Conservation (phyloP, 2,888 invertebrate genomes). For the Crepidodera aurea region DNA sequence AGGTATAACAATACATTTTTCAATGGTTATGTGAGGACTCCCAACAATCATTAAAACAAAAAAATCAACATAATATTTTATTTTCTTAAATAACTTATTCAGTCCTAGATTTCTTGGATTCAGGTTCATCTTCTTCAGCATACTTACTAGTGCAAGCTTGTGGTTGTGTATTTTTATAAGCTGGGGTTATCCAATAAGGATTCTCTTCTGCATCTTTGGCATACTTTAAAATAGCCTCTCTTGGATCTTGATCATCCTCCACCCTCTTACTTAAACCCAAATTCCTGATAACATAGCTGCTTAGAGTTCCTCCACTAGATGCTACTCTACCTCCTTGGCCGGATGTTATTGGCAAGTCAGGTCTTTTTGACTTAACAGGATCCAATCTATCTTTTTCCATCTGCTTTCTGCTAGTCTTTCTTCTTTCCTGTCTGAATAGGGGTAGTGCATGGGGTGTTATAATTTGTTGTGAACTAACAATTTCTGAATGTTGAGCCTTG, state of each 20-base stretch:
- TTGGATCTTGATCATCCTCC: slow-evolving; percentile 91
- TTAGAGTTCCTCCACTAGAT: slow-evolving; percentile 93
- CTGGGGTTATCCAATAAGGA: slow-evolving; percentile 96
- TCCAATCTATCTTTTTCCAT: slow-evolving; percentile 88
- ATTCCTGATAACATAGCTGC: slow-evolving; percentile 91
- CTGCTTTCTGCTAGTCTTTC: slow-evolving; percentile 87
- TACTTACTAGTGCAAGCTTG: slow-evolving; percentile 67
- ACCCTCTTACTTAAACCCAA: slow-evolving; percentile 91
- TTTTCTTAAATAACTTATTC: no score
- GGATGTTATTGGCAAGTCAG: slow-evolving; percentile 87
- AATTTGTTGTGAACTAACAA: slow-evolving; percentile 83
- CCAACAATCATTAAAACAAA: no score
- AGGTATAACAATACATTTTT: no score
- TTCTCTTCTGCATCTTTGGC: slow-evolving; percentile 96
- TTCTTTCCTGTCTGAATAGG: slow-evolving; percentile 90
- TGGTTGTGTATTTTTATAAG: slow-evolving; percentile 90
- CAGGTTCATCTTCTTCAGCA: slow-evolving; percentile 58
- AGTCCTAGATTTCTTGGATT: slow-evolving; percentile 53
- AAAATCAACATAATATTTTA: no score
- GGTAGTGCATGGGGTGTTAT: slow-evolving; percentile 97
- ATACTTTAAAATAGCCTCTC: slow-evolving; percentile 92
- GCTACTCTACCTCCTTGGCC: slow-evolving; percentile 91
- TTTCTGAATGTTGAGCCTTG: slow-evolving; percentile 83
- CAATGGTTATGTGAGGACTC: no score
- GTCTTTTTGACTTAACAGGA: slow-evolving; percentile 82